Conservation (phyloP, 2,797 vertebrate genomes). For the Urophycis tenuis region DNA sequence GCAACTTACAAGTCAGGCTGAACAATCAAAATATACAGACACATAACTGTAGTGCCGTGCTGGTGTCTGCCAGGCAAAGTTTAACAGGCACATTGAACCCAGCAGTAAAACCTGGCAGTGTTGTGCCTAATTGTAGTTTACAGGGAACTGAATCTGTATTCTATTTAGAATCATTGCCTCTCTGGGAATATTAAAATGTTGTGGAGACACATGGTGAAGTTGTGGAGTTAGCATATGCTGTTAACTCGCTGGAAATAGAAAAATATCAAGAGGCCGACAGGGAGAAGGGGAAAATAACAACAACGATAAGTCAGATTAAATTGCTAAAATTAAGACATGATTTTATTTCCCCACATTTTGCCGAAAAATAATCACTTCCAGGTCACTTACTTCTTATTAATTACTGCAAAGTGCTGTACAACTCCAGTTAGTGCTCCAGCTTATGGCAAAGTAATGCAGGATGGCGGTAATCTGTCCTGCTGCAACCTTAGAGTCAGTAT, state of each 20-base stretch:
- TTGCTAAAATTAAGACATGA: not conserved
- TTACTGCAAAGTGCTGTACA: not conserved
- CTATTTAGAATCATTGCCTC: not conserved
- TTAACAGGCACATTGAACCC: not conserved
- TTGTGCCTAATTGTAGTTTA: not conserved
- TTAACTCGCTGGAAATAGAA: not conserved
- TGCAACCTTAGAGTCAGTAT: not conserved
- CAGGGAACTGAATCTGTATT: not conserved
- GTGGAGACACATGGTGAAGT: not conserved
- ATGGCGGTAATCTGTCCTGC: not conserved
- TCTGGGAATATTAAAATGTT: not conserved
- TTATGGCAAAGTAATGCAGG: not conserved
- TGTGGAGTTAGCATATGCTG: not conserved
- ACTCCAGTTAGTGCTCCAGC: not conserved
- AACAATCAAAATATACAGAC: not conserved
- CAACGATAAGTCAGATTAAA: not conserved
- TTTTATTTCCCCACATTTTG: not conserved
- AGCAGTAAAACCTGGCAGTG: not conserved
- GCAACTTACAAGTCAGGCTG: not conserved
- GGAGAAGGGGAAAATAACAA: not conserved
- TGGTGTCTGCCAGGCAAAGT: not conserved
- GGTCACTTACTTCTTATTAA: not conserved
- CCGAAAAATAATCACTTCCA: not conserved
- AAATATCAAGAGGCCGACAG: constrained; percentile 2
- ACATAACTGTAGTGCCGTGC: not conserved